phyloP scores from a whole-genome alignment of 2,113 vertebrate species.

The Mormoops blainvillei region DNA sequence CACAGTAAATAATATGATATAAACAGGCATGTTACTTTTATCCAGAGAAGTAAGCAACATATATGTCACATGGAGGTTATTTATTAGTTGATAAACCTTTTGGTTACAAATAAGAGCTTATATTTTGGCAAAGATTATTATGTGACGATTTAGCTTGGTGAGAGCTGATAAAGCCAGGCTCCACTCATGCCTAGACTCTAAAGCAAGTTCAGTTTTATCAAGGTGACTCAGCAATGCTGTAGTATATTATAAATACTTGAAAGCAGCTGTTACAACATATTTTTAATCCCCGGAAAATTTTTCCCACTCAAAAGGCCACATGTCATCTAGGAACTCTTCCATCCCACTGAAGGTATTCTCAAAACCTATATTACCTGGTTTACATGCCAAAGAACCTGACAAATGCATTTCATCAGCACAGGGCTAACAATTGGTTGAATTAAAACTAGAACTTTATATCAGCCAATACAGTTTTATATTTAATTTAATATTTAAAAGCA shows the following conservation, averaged over 20 bases:
- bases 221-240: not conserved
- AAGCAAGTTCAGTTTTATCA: not conserved
- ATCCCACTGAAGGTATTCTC: not conserved
- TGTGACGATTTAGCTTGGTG: not conserved
- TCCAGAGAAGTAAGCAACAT: not conserved
- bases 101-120: not conserved
- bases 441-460: not conserved
- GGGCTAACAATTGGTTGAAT: not conserved
- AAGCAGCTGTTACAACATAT: conserved; percentile 16
- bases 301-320: not conserved
- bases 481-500: conserved; percentile 34
- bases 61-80: not conserved
- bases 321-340: not conserved
- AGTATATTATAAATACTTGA: not conserved
- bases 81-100: not conserved
- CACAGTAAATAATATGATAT: not conserved
- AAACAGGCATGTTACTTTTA: not conserved
- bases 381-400: not conserved
- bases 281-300: conserved; percentile 29
- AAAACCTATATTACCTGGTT: not conserved
- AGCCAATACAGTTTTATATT: not conserved
- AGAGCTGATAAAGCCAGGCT: not conserved
- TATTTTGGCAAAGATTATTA: not conserved
- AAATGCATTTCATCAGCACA: not conserved
- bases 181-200: not conserved